Conservation (phyloP, 2,797 vertebrate species). For the Malacoctenus gilli region DNA sequence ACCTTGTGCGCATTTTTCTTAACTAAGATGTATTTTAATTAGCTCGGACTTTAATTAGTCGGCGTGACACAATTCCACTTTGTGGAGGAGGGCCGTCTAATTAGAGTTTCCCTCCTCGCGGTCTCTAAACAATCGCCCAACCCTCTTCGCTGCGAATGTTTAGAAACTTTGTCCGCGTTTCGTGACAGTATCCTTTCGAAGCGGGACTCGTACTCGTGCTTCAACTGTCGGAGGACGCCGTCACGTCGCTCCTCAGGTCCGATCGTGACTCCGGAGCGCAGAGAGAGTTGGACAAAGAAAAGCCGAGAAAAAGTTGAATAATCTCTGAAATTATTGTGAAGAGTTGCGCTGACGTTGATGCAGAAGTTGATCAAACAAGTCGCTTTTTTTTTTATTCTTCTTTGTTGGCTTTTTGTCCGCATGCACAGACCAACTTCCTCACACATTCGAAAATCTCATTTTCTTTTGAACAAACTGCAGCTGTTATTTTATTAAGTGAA, state of each 20-base stretch:
- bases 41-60: slow-evolving; percentile 75
- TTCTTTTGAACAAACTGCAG: slow-evolving; percentile 11
- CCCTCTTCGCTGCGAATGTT: slow-evolving; percentile 29
- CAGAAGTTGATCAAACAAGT: no score
- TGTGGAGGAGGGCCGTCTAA: slow-evolving; percentile 64
- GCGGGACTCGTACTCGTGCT: no score
- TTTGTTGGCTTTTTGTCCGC: no score
- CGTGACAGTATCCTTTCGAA: slow-evolving; percentile 55
- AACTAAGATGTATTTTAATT: slow-evolving; percentile 75
- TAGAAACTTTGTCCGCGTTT: slow-evolving; percentile 44
- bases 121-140: slow-evolving; percentile 42
- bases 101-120: slow-evolving; percentile 70
- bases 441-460: no score
- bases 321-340: no score
- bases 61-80: slow-evolving; percentile 58
- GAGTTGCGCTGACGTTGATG: no score
- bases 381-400: no score
- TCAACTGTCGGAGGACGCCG: no score
- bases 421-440: no score
- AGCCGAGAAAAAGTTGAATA: no score
- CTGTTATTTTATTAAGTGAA: slow-evolving; percentile 16
- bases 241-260: slow-evolving; percentile 4
- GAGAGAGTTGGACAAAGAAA: no score
- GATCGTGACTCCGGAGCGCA: background rate
- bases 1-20: slow-evolving; percentile 65